Evolutionary conservation across 2,888 invertebrate genomes (phyloP), one percentile per base, ranked within the genome.

Genomic region (Tholera decimalis): DNA sequence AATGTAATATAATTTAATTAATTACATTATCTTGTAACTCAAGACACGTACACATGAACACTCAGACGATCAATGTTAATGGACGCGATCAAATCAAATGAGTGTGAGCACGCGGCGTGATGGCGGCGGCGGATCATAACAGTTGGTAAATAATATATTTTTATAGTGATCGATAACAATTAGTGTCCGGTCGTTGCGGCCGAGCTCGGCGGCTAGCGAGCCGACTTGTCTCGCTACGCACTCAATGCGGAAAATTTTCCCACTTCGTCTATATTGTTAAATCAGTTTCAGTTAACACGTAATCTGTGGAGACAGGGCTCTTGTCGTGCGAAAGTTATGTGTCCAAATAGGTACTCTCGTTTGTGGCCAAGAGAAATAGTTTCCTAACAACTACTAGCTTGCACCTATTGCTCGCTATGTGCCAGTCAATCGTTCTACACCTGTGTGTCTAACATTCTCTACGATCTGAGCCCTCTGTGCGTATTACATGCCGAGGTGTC

Each of bases 121-220:
- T 22, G 46, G 30, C 20, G 30, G 46, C 51, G n/a, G 22, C 39
- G 8, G 33, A 26, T 35, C 22, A 11, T 77, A 26, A 22, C 35
- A 46, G 18, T 70, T 41, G 8, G 7, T 70, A 70, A 76, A 54
- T 44, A 59, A 70, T 54, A 49, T 30, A 44, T 43, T 76, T 51
- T 47, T 55, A 51, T 47, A 28, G 30, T 15, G 18, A 3, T 8
- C 30, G 33, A 76, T 70, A 53, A 22, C 49, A 41, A 70, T 1
- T 11, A 0, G 46, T n/a, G 66, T 24, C 9, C 13, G 26, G 6
- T 11, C 49, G 9, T 37, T 30, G n/a, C 30, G 33, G 44, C 8
- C 9, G 13, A 41, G 30, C 30, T 43, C 15, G 49, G 30, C 18
- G 33, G 37, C 33, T 61, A 41, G 35, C 46, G 15, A 13, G 13